Base-by-base conservation (phyloP, 2,797 vertebrate genomes). In the Euphonia xanthogaster region DNA sequence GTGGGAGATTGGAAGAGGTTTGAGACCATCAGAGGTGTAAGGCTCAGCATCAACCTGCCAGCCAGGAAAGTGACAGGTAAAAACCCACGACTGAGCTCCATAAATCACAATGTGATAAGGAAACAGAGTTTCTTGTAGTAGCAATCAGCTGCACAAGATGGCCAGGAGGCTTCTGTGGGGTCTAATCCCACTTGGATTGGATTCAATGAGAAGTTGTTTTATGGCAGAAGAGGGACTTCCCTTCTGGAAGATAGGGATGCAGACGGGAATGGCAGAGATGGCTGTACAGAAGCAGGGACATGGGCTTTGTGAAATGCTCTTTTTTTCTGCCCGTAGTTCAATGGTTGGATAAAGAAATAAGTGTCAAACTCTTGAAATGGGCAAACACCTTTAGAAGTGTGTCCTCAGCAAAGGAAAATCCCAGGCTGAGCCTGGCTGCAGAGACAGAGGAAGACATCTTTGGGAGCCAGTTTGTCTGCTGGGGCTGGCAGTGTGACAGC, bases 1-100 rank as follows among this genome's bases (percentile, higher is more conserved):
- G 79, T 88, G 96, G 91, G 88, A 95, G 91, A 94, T 58, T 95
- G 88, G 88, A 88, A 88, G 79, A 77, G 57, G 37, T 86, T 93
- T 95, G 79, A 84, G 78, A 75, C 76, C 73, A 84, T 94, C 82
- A 58, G 87, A 95, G 90, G 62, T 91, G 90, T 95, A 84, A 95
- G 90, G 90, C 79, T 93, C 61, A 51, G 68, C 0, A 6, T 61
- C 82, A 87, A 3, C 68, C 90, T 91, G 85, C 88, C 90, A 93
- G 17, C 47, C 9, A 16, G 72, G 85, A 87, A n/a, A 77, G 65
- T 3, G 0, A 53, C 0, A 12, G 72, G 72, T 93, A 39, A 88
- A 82, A 93, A 51, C 72, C 85, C 53, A 40, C 48, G 50, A 33
- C 37, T 65, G 87, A 96, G 50, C 90, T 91, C 54, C 79, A 45